These are phyloP conservation scores for Syrmaticus mikado DNA, from an alignment of 2,113 vertebrate genomes.

Conservation along the genomic window DNA sequence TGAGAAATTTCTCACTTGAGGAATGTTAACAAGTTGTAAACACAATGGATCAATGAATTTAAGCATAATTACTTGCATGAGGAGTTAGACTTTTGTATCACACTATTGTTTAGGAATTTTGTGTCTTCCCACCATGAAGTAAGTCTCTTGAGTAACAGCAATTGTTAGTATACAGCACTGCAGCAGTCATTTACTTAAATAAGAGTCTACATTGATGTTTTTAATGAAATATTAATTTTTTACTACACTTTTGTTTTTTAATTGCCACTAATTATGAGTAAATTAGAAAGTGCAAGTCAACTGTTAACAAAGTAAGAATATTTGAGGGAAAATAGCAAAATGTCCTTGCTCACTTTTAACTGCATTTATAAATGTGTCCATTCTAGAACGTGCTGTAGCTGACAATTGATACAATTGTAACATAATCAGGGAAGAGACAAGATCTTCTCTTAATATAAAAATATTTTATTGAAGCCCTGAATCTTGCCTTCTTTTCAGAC, in stretches of 20 bases:
- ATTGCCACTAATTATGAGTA: not conserved
- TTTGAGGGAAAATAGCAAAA: not conserved
- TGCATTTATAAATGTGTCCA: not conserved
- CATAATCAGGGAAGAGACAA: not conserved
- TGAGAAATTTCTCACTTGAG: conserved; percentile 30
- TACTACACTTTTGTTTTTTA: not conserved
- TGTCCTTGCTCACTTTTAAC: not conserved
- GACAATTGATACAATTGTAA: not conserved
- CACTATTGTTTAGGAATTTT: not conserved
- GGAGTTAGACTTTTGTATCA: not conserved
- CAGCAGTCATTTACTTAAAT: not conserved
- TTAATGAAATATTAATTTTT: not conserved
- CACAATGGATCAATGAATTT: not conserved
- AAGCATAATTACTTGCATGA: not conserved
- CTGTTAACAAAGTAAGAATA: not conserved
- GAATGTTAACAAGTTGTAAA: not conserved
- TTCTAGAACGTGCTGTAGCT: not conserved
- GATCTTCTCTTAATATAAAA: not conserved
- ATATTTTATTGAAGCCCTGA: not conserved
- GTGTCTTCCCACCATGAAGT: not conserved
- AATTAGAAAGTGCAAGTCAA: not conserved
- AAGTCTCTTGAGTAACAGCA: not conserved
- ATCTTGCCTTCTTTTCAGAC: not conserved
- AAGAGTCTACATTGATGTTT: not conserved
- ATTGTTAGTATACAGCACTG: not conserved